Percentiles rank a stretch among this genome's conserved stretches.
These are phyloP conservation scores for Ammospiza caudacuta DNA, from an alignment of 2,113 vertebrate species.

Conservation along the genomic window DNA sequence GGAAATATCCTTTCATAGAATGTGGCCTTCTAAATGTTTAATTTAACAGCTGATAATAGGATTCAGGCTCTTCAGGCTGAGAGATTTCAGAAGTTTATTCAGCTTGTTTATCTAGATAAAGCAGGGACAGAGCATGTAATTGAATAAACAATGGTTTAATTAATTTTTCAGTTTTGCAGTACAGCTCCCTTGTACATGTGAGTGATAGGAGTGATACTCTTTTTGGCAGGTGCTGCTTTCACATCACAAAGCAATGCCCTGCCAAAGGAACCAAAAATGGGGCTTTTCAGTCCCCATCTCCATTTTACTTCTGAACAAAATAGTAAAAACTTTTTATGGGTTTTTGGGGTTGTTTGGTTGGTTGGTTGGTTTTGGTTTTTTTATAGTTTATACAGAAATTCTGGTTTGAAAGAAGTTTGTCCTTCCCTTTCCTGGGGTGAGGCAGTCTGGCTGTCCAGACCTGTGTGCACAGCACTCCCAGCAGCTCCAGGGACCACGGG, in stretches of 20 bases:
- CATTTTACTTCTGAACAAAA: not conserved
- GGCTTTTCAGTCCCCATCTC: not conserved
- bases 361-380: not conserved
- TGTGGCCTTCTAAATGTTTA: not conserved
- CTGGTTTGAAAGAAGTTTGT: not conserved
- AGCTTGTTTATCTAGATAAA: not conserved
- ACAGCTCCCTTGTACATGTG: not conserved
- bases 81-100: conserved; percentile 3
- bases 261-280: not conserved
- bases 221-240: not conserved
- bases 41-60: not conserved
- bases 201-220: not conserved
- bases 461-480: not conserved
- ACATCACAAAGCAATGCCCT: not conserved
- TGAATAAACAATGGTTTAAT: conserved; percentile 28
- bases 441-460: not conserved
- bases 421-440: not conserved
- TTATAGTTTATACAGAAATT: not conserved
- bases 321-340: not conserved
- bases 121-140: not conserved
- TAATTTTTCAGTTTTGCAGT: not conserved
- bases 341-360: not conserved
- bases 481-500: fast-evolving
- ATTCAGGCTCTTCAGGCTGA: not conserved
- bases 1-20: not conserved